A percentile compares a stretch with the other conserved stretches of the same genome.
Conservation (phyloP, 2,113 vertebrate genomes). For the Stictonetta naevosa region DNA sequence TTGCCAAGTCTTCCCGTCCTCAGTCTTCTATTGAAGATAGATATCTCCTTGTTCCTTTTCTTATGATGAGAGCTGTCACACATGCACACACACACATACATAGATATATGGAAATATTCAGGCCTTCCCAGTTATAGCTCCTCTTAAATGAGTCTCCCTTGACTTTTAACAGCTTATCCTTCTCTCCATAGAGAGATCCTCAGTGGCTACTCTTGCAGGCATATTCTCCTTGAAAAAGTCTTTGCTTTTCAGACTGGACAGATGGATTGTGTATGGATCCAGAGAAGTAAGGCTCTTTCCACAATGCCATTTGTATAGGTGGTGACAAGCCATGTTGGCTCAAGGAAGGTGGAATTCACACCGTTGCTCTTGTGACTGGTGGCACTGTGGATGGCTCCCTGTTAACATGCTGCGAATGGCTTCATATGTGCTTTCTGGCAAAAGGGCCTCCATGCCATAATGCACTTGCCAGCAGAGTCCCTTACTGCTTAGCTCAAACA, state of each 20-base stretch:
- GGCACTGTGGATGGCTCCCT: neutral
- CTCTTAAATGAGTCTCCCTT: neutral
- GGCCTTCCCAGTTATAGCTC: neutral
- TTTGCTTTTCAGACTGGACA: neutral
- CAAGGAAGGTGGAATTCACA: neutral
- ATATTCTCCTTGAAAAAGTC: neutral
- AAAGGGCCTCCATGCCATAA: neutral
- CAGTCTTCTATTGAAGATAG: neutral
- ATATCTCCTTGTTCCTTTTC: neutral
- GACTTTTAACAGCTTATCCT: neutral
- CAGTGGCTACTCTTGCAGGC: neutral
- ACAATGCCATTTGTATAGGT: neutral
- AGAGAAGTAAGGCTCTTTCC: neutral
- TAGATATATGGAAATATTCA: neutral
- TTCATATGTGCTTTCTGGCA: neutral
- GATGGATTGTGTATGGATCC: neutral
- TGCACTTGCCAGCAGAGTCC: neutral
- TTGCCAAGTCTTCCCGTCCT: neutral
- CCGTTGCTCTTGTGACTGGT: accelerated
- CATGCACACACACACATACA: neutral
- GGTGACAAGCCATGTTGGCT: neutral
- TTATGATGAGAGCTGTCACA: neutral
- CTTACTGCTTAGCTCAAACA: neutral
- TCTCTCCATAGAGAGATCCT: accelerated
- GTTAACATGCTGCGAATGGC: accelerated